phyloP scores from a whole-genome alignment of 2,888 invertebrate species.

The Enchytraeus crypticus region DNA sequence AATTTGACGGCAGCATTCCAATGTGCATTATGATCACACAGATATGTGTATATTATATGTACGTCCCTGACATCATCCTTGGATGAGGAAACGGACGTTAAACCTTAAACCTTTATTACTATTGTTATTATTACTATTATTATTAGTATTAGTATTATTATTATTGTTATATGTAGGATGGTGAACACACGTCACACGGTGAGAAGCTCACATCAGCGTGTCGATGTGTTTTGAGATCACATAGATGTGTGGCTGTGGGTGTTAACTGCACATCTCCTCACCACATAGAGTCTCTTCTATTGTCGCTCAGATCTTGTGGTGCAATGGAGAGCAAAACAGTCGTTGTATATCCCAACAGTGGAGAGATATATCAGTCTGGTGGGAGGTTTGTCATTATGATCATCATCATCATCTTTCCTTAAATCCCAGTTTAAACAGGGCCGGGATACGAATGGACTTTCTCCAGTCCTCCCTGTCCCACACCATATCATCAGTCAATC shows the following conservation, averaged over 20 bases:
- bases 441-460: too few species aligned
- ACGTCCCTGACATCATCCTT: too few species aligned
- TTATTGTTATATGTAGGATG: constrained; percentile 53
- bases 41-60: too few species aligned
- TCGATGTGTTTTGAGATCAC: constrained; percentile 51
- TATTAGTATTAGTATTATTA: background rate
- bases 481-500: too few species aligned
- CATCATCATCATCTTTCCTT: too few species aligned
- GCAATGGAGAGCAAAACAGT: constrained; percentile 51
- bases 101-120: too few species aligned
- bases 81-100: too few species aligned
- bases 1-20: too few species aligned
- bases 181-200: constrained; percentile 63
- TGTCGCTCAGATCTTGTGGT: constrained; percentile 31
- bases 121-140: too few species aligned
- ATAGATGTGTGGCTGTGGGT: constrained; percentile 71
- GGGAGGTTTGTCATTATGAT: background rate
- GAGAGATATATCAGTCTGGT: constrained; percentile 50
- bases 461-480: too few species aligned
- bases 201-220: constrained; percentile 69
- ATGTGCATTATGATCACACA: too few species aligned
- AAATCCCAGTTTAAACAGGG: too few species aligned
- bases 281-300: constrained; percentile 53
- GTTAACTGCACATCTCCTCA: constrained; percentile 74
- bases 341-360: constrained; percentile 86